Conservation (phyloP, 2,113 vertebrate genomes). For the Cephalopholis sonnerati region DNA sequence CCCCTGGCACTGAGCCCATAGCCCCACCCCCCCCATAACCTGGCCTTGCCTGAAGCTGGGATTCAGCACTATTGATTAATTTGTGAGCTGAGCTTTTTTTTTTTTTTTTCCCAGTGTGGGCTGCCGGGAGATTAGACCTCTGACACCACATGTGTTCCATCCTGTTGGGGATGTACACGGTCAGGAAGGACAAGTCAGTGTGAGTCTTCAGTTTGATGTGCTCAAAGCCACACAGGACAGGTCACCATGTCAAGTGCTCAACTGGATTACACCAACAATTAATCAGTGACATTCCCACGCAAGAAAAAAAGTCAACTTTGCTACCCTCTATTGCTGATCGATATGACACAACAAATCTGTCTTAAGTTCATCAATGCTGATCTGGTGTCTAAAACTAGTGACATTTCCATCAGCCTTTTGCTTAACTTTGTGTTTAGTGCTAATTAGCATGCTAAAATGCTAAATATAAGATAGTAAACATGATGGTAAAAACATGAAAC, state of each 20-base stretch:
- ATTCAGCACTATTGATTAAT: slow-evolving; percentile 38
- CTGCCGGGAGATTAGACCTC: slow-evolving; percentile 50
- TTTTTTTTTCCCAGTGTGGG: background rate
- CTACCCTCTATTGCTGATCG: background rate
- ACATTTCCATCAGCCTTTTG: background rate
- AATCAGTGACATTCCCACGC: slow-evolving; percentile 17
- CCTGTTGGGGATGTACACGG: slow-evolving; percentile 20
- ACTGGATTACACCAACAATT: slow-evolving; percentile 21
- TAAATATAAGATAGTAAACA: background rate
- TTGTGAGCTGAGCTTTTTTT: slow-evolving; percentile 26
- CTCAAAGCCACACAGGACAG: background rate
- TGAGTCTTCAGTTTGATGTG: slow-evolving; percentile 28
- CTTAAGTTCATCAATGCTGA: slow-evolving; percentile 14
- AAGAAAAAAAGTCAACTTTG: background rate
- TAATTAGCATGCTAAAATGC: background rate
- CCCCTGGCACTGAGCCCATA: background rate
- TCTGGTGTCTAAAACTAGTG: background rate
- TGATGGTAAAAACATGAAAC: background rate
- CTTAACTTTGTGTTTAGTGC: background rate
- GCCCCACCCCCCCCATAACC: background rate
- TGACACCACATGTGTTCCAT: slow-evolving; percentile 27
- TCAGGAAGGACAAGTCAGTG: slow-evolving; percentile 25
- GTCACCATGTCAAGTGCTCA: background rate
- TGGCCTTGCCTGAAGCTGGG: slow-evolving; percentile 25
- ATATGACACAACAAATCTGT: slow-evolving; percentile 1